Base-by-base conservation (phyloP, 2,888 invertebrate species). In the Hybos culiciformis region DNA sequence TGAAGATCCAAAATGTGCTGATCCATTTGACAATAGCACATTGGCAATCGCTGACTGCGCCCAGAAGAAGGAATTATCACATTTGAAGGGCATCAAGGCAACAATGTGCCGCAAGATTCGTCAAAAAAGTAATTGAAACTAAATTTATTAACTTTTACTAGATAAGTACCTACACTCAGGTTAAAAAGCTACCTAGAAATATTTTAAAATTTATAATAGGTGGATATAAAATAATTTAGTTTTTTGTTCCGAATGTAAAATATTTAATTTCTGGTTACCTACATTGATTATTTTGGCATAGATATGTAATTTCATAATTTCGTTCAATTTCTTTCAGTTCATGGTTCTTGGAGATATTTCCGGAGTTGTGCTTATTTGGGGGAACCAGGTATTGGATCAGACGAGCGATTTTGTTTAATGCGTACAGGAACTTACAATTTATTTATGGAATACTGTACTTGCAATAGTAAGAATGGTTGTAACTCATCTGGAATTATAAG, bases 361-460 rank as follows among this genome's bases (percentile, higher is more conserved):
- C 72, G 91, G 48, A 81, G 80, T 57, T 93, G 92, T 66, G 92
- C 91, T 0, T 90, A 81, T 57, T 73, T 92, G 56, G 92, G 92
- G 1, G 88, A 90, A 52, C 87, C 88, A 0, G 92, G 92, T 1
- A 84, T 92, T 39, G 78, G 75, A 55, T 87, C 88, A 0, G 91
- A 92, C 54, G 91, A 92, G 63, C 72, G 92, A 42, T 91, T 84
- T 65, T 92, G 92, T 54, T 68, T 90, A 11, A 85, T 91, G 83
- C 73, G 90, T 55, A 86, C 87, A 0, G 91, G 91, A 17, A 87
- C 87, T 2, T 90, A 87, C 65, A 90, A 93, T 60, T 88, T 93
- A 51, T 92, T 91, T 61, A 81, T 88, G 70, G 92, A 93, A 64
- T 90, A 85, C 56, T 93, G 92, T 60, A 90, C 90, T 1, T 92